Evolutionary conservation across 1,140 invertebrate genomes (phyloP), one percentile per base, ranked within the genome.

Genomic region (Drosophila cardini): DNA sequence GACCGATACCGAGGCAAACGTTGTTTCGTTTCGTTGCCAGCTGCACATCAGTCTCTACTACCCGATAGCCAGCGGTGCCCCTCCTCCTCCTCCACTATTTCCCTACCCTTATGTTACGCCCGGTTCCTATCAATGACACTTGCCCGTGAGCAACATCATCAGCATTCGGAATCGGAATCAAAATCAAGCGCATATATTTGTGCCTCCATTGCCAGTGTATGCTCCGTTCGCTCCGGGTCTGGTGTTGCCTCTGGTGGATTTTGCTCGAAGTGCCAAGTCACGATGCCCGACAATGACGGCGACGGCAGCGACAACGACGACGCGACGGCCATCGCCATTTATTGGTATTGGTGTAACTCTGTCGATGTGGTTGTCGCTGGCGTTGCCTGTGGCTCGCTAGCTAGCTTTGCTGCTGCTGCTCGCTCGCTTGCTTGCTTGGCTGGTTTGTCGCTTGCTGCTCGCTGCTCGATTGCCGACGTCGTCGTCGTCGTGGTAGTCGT

Each of bases 291-390:
- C 62, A 9, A 58, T 40, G 63, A 38, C 32, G 38, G 36, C 38
- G 48, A 30, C 65, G 65, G 34, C 61, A n/a, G 42, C 40, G 45
- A 67, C 40, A 32, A 58, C 52, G 45, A 71, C 69, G 69, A 48
- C 52, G 61, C 52, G 68, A 63, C 58, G 45, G 43, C 56, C 65
- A 52, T 62, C 50, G 50, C 48, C 46, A 40, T 73, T 58, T 64
- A 74, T 74, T 74, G 75, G 72, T 78, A 70, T 78, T 78, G 75
- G 72, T 78, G 71, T 74, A 72, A 73, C 74, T 67, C 65, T 71
- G 69, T 60, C 70, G 71, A 56, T 72, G 70, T 68, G 63, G 70
- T 68, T 72, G 70, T 68, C 63, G 70, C 62, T 70, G 63, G 70
- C 67, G 52, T 58, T 75, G 73, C 68, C 73, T 76, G 73, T 76